phyloP scores from a whole-genome alignment of 2,888 invertebrate species.

The Agrotis puta region DNA sequence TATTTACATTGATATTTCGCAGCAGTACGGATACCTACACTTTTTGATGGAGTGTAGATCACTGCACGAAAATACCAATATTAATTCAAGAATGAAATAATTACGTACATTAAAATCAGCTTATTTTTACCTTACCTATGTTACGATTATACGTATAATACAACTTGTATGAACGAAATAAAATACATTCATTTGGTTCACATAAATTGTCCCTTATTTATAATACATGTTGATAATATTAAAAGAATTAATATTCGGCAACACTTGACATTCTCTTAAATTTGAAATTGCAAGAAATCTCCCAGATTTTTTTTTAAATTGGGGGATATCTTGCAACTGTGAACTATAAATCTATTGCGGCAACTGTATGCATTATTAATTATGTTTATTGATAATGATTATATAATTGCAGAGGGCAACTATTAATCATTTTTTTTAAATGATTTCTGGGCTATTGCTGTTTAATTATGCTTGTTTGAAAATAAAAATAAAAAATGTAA shows the following conservation, averaged over 20 bases:
- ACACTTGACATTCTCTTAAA: constrained; percentile 89
- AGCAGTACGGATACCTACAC: constrained; percentile 60
- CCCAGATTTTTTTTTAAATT: constrained; percentile 55
- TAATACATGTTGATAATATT: constrained; percentile 89
- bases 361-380: constrained; percentile 81
- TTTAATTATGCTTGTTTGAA: constrained; percentile 73
- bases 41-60: constrained; percentile 42
- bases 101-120: constrained; percentile 90
- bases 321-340: constrained; percentile 73
- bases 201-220: constrained; percentile 82
- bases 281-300: constrained; percentile 73
- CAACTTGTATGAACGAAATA: constrained; percentile 75
- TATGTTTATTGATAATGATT: constrained; percentile 71
- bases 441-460: constrained; percentile 88
- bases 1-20: constrained; percentile 80
- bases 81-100: constrained; percentile 89
- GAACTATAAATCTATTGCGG: constrained; percentile 87
- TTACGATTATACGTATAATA: constrained; percentile 86
- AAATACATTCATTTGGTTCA: constrained; percentile 68
- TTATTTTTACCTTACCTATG: constrained; percentile 89
- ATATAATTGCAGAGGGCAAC: constrained; percentile 70
- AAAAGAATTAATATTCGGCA: constrained; percentile 90
- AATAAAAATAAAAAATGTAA: constrained; percentile 80
- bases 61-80: constrained; percentile 77
- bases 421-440: constrained; percentile 77